A percentile compares a stretch with the other conserved stretches of the same genome.
These are phyloP conservation scores for Tinea pellionella DNA, from an alignment of 2,888 invertebrate genomes.

Conservation along the genomic window DNA sequence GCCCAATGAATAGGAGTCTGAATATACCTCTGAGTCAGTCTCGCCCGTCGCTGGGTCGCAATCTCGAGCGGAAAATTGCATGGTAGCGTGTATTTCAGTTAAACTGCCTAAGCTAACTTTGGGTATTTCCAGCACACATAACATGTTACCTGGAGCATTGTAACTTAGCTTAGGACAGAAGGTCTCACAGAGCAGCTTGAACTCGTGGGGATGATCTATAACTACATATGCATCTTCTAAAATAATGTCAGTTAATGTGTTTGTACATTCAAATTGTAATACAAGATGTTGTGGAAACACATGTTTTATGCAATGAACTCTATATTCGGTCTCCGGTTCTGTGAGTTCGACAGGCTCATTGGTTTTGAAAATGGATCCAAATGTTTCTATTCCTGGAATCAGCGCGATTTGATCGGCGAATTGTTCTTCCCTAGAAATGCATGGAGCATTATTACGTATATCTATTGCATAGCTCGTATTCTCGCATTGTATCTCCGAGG, in stretches of 20 bases:
- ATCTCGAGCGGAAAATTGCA: slow-evolving; percentile 95
- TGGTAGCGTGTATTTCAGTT: slow-evolving; percentile 86
- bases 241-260: slow-evolving; percentile 94
- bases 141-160: slow-evolving; percentile 87
- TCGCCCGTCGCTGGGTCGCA: slow-evolving; percentile 95
- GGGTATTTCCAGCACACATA: slow-evolving; percentile 87
- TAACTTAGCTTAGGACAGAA: slow-evolving; percentile 84
- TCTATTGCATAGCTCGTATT: slow-evolving; percentile 80
- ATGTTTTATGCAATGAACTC: slow-evolving; percentile 93
- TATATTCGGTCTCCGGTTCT: slow-evolving; percentile 97
- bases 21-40: slow-evolving; percentile 94
- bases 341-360: slow-evolving; percentile 89
- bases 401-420: slow-evolving; percentile 84
- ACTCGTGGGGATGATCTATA: slow-evolving; percentile 86
- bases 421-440: slow-evolving; percentile 88
- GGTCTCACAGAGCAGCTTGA: slow-evolving; percentile 76
- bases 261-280: slow-evolving; percentile 96
- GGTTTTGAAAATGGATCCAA: slow-evolving; percentile 91
- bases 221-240: slow-evolving; percentile 92
- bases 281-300: slow-evolving; percentile 87
- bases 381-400: slow-evolving; percentile 86
- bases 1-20: slow-evolving; percentile 96
- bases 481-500: slow-evolving; percentile 85
- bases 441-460: slow-evolving; percentile 79
- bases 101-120: slow-evolving; percentile 80